Evolutionary conservation across 2,888 invertebrate genomes (phyloP).

Genomic region (Blera fallax): DNA sequence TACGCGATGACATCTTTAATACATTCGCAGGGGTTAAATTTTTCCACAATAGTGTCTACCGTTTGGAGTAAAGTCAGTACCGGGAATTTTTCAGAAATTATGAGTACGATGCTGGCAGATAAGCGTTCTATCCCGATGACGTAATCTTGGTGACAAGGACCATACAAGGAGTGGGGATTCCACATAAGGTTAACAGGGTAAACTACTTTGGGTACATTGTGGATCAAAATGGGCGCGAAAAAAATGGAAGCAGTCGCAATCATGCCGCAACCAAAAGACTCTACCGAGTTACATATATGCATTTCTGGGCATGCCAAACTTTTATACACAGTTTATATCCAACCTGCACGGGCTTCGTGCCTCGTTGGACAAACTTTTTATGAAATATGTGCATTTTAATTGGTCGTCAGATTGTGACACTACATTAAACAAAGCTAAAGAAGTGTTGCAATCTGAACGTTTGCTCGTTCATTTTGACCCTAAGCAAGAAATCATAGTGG

Average conservation of each 20-base stretch:
- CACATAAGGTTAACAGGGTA: slow-evolving; percentile 46
- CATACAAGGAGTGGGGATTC: slow-evolving; percentile 42
- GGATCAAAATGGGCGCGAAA: slow-evolving; percentile 28
- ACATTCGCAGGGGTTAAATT: slow-evolving; percentile 43
- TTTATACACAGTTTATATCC: slow-evolving; percentile 8
- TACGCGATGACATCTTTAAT: slow-evolving; percentile 68
- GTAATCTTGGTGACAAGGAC: slow-evolving; percentile 10
- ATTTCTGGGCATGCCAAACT: slow-evolving; percentile 35
- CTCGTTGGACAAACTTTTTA: neutral
- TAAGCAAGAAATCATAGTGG: slow-evolving; percentile 17
- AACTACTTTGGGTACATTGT: slow-evolving; percentile 33
- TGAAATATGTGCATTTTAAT: neutral
- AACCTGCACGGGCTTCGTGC: neutral
- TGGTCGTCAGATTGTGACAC: slow-evolving; percentile 11
- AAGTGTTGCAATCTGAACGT: neutral
- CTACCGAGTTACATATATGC: slow-evolving; percentile 49
- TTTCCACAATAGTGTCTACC: slow-evolving; percentile 50
- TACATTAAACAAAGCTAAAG: slow-evolving; percentile 14
- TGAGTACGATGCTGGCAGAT: slow-evolving; percentile 65
- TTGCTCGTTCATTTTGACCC: slow-evolving; percentile 37
- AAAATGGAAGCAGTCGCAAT: slow-evolving; percentile 35
- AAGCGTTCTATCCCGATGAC: slow-evolving; percentile 19
- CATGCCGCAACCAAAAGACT: slow-evolving; percentile 61
- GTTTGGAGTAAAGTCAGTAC: slow-evolving; percentile 71
- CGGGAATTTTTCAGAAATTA: slow-evolving; percentile 69